Evolutionary conservation across 2,113 vertebrate species (phyloP).

Genomic region (Amphiprion ocellaris): DNA sequence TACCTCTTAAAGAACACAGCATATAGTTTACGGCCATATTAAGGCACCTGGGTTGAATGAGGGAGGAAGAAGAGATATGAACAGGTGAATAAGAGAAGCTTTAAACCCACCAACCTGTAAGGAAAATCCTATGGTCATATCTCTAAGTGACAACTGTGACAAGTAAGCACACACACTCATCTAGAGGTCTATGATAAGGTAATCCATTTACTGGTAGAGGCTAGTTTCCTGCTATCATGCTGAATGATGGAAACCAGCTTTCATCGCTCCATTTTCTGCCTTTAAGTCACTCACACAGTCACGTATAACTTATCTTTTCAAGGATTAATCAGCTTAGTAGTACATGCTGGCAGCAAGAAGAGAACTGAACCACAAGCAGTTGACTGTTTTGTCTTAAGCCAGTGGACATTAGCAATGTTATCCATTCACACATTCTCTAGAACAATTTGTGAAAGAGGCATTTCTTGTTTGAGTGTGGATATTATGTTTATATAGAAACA

Average conservation of each 20-base stretch:
- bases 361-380: slow-evolving; percentile 18
- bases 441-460: neutral
- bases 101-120: slow-evolving; percentile 22
- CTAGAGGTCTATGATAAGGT: slow-evolving; percentile 55
- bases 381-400: slow-evolving; percentile 12
- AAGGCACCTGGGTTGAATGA: neutral
- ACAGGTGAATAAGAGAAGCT: slow-evolving; percentile 18
- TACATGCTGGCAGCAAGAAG: slow-evolving; percentile 24
- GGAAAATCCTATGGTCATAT: slow-evolving; percentile 37
- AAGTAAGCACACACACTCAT: slow-evolving; percentile 28
- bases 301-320: slow-evolving; percentile 15
- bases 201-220: slow-evolving; percentile 47
- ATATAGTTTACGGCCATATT: neutral
- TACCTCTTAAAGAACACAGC: neutral
- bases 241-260: slow-evolving; percentile 55
- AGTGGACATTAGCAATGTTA: neutral
- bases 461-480: neutral
- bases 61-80: neutral
- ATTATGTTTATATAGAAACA: neutral
- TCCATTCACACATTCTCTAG: slow-evolving; percentile 19
- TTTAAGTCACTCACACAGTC: neutral
- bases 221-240: slow-evolving; percentile 34
- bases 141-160: slow-evolving; percentile 46
- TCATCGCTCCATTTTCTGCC: slow-evolving; percentile 45
- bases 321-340: slow-evolving; percentile 44